phyloP scores from a whole-genome alignment of 2,113 vertebrate genomes.

The Numenius arquata region DNA sequence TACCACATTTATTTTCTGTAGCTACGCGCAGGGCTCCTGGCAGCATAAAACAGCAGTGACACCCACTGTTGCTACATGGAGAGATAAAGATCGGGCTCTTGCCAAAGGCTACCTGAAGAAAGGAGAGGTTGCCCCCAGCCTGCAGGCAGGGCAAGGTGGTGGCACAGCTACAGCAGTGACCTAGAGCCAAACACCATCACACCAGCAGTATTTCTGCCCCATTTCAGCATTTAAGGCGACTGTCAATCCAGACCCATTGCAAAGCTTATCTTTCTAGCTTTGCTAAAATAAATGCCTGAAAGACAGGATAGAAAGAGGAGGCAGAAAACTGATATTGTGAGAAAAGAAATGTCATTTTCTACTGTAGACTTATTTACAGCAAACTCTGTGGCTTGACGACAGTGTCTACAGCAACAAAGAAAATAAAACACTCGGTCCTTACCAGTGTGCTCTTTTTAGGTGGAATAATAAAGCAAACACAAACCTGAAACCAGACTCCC shows the following conservation, averaged over 20 bases:
- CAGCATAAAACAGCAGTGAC: not conserved
- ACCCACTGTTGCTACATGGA: not conserved
- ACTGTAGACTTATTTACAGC: not conserved
- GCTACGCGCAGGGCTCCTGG: not conserved
- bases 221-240: not conserved
- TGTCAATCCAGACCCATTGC: not conserved
- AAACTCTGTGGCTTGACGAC: not conserved
- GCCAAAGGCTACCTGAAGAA: not conserved
- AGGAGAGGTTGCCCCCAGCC: not conserved
- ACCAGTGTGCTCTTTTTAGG: not conserved
- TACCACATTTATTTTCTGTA: not conserved
- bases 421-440: not conserved
- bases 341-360: not conserved
- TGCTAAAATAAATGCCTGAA: not conserved
- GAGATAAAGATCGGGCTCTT: not conserved
- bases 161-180: not conserved
- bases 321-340: not conserved
- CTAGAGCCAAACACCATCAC: not conserved
- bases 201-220: not conserved
- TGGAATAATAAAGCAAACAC: not conserved
- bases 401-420: not conserved
- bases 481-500: not conserved
- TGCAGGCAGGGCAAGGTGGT: not conserved
- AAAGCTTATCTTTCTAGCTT: not conserved
- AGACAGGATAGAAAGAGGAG: not conserved